phyloP scores from a whole-genome alignment of 2,797 vertebrate species.

The Rhynchotus rufescens region DNA sequence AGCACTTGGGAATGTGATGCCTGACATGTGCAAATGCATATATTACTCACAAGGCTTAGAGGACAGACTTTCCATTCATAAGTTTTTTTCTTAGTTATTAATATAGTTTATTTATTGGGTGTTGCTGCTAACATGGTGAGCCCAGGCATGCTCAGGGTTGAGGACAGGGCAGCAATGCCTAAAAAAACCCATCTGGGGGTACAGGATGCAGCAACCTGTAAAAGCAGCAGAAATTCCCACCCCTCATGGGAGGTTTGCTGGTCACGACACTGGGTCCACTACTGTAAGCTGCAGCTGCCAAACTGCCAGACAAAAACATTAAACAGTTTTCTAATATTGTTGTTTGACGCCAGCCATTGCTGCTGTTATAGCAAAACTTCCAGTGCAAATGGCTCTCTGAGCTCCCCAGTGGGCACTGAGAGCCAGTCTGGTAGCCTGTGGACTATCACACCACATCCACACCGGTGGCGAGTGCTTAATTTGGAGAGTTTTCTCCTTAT shows the following conservation, averaged over 20 bases:
- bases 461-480: not conserved
- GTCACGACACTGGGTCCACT: not conserved
- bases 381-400: not conserved
- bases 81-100: not conserved
- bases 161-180: not conserved
- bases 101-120: too few relatives aligned
- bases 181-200: not conserved
- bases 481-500: not conserved
- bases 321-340: not conserved
- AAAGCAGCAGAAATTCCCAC: not conserved
- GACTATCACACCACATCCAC: accelerated
- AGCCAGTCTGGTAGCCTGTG: not conserved
- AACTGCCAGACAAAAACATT: not conserved
- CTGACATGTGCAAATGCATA: not conserved
- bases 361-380: not conserved
- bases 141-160: not conserved
- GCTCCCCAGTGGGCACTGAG: accelerated
- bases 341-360: not conserved
- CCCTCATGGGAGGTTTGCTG: not conserved
- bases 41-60: not conserved
- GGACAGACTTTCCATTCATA: not conserved
- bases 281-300: not conserved
- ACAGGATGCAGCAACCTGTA: not conserved
- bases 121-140: not conserved
- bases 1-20: not conserved